Base-by-base conservation (phyloP, 2,113 vertebrate species). In the Hypocryptadius cinnamomeus region DNA sequence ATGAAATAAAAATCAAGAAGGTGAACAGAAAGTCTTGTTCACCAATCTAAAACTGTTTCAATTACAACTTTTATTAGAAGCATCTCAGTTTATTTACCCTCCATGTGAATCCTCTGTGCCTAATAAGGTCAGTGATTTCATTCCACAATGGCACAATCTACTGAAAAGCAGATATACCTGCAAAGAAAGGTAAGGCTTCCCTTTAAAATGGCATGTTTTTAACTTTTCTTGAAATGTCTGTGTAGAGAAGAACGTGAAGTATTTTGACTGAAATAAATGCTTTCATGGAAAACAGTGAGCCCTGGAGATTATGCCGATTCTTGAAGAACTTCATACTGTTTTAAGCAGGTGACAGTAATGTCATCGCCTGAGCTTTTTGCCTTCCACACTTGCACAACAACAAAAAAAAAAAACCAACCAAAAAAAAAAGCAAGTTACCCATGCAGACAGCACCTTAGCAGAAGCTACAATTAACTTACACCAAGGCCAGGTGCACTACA, bases 341-440 rank as follows among this genome's bases (percentile, higher is more conserved):
- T 97, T 97, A 97, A 98, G 97, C 98, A 97, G 97, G 97, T 98
- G 98, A 97, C 97, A 97, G 97, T 97, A 97, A 97, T 97, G 97
- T 96, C 97, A 96, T 97, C 74, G 95, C 94, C 93, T 96, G 95
- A 96, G 97, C 89, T 94, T 97, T 95, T 96, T 92, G 56, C 87
- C 90, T 94, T 89, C 87, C 70, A 94, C 92, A 91, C 93, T 96
- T 92, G 71, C 87, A 95, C 85, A 96, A 94, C 59, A 93, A 87
- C 5, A 83, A 73, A 6, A 87, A 77, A 59, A 56, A 60, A 61
- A 61, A 13, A 2, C 18, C 33, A 50, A 63, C 31, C 3, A 37
- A 37, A 85, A 40, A 68, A 17, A 30, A 42, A 64, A 23, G 18
- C 45, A 61, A 69, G 81, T 56, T 84, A 86, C 39, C 42, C 60